Conservation (phyloP, 2,113 vertebrate genomes). For the Tamias sibiricus region DNA sequence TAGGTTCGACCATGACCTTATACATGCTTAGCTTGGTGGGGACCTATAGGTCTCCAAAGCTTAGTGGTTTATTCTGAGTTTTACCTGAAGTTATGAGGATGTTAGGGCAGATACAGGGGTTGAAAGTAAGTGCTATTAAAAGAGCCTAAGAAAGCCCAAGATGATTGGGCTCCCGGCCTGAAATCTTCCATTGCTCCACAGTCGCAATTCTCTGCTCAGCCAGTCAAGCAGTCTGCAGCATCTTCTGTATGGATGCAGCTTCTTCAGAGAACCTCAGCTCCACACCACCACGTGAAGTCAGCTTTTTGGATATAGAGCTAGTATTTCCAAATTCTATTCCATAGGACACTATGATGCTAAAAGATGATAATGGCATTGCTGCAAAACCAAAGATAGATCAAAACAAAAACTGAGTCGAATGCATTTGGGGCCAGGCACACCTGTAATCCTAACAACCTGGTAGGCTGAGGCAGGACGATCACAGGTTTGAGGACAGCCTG, state of each 20-base stretch:
- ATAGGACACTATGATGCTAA: background rate
- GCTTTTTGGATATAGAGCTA: background rate
- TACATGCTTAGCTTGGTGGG: background rate
- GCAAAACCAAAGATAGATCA: background rate
- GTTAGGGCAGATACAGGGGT: background rate
- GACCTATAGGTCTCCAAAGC: background rate
- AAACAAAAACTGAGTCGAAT: background rate
- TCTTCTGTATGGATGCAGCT: background rate
- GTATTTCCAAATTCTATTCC: background rate
- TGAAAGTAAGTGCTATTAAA: background rate
- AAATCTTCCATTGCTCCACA: too few relatives aligned
- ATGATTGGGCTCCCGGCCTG: background rate
- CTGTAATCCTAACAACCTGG: too few relatives aligned
- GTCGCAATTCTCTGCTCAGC: background rate
- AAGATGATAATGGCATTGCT: background rate
- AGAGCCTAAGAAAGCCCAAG: background rate
- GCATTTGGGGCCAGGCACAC: background rate
- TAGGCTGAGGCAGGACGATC: too few relatives aligned
- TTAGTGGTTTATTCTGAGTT: background rate
- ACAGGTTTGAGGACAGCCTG: too few relatives aligned
- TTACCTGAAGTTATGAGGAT: background rate
- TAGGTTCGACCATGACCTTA: background rate
- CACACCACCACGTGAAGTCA: accelerated
- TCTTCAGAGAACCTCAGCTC: background rate
- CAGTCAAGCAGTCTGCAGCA: background rate